Conservation (phyloP, 2,797 vertebrate species). For the Paedocypris micromegethes region DNA sequence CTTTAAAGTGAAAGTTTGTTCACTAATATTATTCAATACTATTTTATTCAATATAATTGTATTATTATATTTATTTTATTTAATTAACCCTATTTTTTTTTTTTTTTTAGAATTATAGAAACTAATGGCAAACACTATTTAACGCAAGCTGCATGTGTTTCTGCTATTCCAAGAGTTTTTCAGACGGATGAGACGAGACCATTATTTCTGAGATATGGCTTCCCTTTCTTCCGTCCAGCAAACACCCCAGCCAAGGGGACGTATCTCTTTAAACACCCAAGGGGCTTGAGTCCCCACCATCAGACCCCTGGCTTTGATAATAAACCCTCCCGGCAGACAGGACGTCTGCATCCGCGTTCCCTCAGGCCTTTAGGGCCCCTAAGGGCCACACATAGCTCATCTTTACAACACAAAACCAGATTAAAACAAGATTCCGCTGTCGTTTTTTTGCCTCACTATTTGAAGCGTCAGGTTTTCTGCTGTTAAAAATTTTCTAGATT, state of each 20-base stretch:
- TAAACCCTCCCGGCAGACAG: constrained; percentile 48
- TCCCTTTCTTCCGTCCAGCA: not conserved
- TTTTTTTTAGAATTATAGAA: no score
- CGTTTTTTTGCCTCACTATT: constrained; percentile 2
- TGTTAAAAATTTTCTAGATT: not conserved
- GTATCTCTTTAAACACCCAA: constrained; percentile 10
- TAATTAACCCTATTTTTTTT: no score
- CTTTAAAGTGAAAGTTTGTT: no score
- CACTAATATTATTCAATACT: no score
- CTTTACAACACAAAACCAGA: constrained; percentile 19
- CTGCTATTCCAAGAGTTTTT: no score
- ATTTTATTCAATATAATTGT: no score
- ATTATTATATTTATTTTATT: no score
- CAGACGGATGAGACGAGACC: no score
- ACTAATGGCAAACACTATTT: no score
- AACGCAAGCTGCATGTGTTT: no score
- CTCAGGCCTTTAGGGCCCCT: constrained; percentile 43
- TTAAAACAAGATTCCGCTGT: not conserved
- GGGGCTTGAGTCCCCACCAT: not conserved
- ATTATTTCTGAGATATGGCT: no score
- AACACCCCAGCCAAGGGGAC: not conserved
- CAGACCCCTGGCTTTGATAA: constrained; percentile 47
- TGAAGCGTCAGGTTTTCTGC: not conserved
- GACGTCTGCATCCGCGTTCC: constrained; percentile 53
- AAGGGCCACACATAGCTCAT: constrained; percentile 6